Evolutionary conservation across 1,140 invertebrate genomes (phyloP).

Genomic region (Tribolium castaneum): DNA sequence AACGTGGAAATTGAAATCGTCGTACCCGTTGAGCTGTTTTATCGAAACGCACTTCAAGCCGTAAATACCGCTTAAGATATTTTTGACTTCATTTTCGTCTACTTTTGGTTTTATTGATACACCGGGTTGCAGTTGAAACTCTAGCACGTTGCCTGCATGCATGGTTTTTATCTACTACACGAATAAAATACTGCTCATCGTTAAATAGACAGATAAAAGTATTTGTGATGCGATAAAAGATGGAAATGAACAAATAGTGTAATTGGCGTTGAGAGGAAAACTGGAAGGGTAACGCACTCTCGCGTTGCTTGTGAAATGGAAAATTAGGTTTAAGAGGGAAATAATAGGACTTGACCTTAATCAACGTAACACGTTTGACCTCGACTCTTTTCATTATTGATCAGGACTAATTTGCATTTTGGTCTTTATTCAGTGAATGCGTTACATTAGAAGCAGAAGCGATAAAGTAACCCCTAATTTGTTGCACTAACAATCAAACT

Average conservation of each 20-base stretch:
- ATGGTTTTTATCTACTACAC: background rate
- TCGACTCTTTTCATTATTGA: background rate
- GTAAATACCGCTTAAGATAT: constrained; percentile 74
- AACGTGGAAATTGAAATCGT: constrained; percentile 80
- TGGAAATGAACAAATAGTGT: background rate
- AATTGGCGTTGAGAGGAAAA: background rate
- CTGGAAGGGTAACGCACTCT: constrained; percentile 15
- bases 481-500: too few species aligned
- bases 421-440: background rate
- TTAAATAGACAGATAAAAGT: constrained; percentile 8
- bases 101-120: constrained; percentile 26
- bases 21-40: constrained; percentile 80
- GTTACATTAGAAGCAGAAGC: too few species aligned
- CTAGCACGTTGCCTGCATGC: background rate
- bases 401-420: constrained; percentile 22
- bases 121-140: background rate
- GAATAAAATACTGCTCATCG: background rate
- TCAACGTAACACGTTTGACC: constrained; percentile 20
- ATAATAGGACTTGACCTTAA: constrained; percentile 16
- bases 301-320: background rate
- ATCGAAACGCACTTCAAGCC: constrained; percentile 75
- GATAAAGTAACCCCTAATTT: too few species aligned
- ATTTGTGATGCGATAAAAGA: background rate
- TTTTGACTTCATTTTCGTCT: constrained; percentile 64
- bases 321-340: constrained; percentile 22